These are phyloP conservation scores for Paradoxurus hermaphroditus DNA, from an alignment of 2,113 vertebrate species.

Conservation along the genomic window DNA sequence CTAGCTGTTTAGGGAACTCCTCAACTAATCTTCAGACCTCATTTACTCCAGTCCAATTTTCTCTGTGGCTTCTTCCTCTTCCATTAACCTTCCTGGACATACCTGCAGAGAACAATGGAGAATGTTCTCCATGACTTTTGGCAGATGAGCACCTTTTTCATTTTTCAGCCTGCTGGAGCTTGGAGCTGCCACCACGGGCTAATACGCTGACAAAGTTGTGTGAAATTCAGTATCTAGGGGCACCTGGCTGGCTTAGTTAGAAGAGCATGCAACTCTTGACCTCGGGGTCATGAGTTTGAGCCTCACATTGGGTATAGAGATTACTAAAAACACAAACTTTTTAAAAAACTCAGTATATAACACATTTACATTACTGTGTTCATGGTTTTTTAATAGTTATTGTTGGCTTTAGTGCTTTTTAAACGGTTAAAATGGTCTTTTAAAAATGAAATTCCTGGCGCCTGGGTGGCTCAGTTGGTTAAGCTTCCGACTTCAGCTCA, in stretches of 20 bases:
- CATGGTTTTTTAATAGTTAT: background rate
- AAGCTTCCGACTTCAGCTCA: too few species aligned
- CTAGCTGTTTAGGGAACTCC: background rate
- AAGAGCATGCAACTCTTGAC: background rate
- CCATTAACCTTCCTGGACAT: background rate
- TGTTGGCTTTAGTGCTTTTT: background rate
- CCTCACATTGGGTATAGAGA: background rate
- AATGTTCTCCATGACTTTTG: background rate
- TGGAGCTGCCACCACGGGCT: background rate
- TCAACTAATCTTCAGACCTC: background rate
- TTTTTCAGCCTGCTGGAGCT: background rate
- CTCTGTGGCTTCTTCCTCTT: background rate
- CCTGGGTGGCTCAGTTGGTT: too few species aligned
- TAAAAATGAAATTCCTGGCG: background rate
- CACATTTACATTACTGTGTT: background rate
- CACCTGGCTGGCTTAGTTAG: background rate
- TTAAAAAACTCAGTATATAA: background rate
- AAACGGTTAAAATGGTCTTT: background rate
- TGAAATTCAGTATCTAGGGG: background rate
- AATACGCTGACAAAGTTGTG: background rate
- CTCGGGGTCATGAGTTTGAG: background rate
- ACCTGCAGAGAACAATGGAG: background rate
- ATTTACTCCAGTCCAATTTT: background rate
- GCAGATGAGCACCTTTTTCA: background rate
- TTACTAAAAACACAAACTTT: background rate